Conservation (phyloP, 1,140 invertebrate genomes). For the Drosophila jambulina region DNA sequence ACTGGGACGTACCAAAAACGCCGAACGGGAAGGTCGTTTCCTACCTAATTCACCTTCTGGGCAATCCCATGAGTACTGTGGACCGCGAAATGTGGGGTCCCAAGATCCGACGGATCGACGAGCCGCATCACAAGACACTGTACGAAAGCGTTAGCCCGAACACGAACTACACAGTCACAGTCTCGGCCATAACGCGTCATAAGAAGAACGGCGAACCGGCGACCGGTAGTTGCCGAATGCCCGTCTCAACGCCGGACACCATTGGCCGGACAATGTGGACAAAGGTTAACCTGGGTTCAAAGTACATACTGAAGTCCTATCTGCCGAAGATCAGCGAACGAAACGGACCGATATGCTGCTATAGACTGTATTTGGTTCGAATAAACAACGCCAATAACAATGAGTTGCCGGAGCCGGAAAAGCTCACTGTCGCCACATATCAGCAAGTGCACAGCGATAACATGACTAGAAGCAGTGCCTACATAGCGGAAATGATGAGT, state of each 20-base stretch:
- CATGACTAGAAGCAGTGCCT: constrained; percentile 88
- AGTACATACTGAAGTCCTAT: constrained; percentile 90
- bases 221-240: constrained; percentile 88
- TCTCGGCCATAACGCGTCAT: constrained; percentile 90
- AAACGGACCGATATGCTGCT: constrained; percentile 95
- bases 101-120: constrained; percentile 87
- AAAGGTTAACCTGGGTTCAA: constrained; percentile 89
- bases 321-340: constrained; percentile 92
- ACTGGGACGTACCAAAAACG: constrained; percentile 89
- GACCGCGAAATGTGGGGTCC: constrained; percentile 87
- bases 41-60: constrained; percentile 87
- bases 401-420: constrained; percentile 89
- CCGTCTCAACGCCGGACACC: constrained; percentile 89
- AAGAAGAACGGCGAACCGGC: constrained; percentile 88
- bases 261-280: constrained; percentile 89
- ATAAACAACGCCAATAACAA: constrained; percentile 88
- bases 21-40: constrained; percentile 91
- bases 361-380: constrained; percentile 91
- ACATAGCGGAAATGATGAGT: constrained; percentile 93
- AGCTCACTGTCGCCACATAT: constrained; percentile 89
- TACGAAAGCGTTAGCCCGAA: constrained; percentile 88
- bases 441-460: constrained; percentile 88
- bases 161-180: constrained; percentile 91
- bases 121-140: constrained; percentile 71
- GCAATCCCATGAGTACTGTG: constrained; percentile 86